Evolutionary conservation across 2,113 vertebrate genomes (phyloP).

Genomic region (Micronycteris hirsuta): DNA sequence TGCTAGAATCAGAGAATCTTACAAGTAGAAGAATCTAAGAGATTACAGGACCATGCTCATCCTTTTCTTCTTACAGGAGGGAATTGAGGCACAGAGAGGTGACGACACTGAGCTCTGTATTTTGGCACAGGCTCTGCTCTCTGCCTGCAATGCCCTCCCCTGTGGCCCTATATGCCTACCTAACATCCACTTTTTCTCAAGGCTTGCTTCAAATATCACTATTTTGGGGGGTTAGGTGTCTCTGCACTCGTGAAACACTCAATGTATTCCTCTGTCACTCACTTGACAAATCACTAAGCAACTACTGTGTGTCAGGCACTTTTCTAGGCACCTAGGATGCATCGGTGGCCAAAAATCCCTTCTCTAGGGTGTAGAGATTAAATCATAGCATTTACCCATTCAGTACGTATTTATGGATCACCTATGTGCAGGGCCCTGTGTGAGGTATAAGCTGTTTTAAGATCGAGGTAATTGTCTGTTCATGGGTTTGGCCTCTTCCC

Average conservation of each 20-base stretch:
- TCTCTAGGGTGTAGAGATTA: background rate
- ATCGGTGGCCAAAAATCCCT: background rate
- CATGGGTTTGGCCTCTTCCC: background rate
- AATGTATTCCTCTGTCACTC: background rate
- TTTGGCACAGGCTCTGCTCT: background rate
- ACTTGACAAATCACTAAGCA: background rate
- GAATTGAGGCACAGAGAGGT: background rate
- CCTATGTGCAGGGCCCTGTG: background rate
- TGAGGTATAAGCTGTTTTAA: background rate
- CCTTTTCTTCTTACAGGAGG: background rate
- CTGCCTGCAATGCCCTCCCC: background rate
- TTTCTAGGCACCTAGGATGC: background rate
- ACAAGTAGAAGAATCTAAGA: background rate
- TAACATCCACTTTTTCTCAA: background rate
- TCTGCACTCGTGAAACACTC: background rate
- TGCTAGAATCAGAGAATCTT: constrained; percentile 10
- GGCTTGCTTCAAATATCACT: background rate
- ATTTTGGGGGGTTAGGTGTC: background rate
- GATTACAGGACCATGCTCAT: background rate
- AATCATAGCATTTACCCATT: background rate
- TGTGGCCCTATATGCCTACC: background rate
- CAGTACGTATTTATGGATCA: background rate
- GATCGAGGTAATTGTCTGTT: background rate
- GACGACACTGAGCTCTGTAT: background rate
- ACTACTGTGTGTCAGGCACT: background rate